Percentiles rank a stretch among this genome's conserved stretches.
These are phyloP conservation scores for Glyphotaelius pellucidus DNA, from an alignment of 2,888 invertebrate genomes.

Conservation along the genomic window DNA sequence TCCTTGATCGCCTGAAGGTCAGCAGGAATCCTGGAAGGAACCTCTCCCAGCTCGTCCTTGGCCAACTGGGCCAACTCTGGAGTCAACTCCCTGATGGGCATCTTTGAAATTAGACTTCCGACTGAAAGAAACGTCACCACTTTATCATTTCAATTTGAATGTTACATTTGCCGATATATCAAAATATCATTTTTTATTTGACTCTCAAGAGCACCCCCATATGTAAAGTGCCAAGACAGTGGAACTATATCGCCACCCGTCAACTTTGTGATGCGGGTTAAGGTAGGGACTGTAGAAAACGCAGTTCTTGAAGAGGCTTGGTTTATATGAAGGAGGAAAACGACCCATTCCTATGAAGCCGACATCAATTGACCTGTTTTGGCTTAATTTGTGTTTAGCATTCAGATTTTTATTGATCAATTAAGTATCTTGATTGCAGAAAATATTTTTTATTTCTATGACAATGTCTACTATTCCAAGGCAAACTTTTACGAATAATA, in stretches of 20 bases:
- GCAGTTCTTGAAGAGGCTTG: too few species aligned
- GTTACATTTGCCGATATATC: background rate
- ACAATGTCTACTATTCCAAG: background rate
- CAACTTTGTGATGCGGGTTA: too few species aligned
- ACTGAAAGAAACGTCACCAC: background rate
- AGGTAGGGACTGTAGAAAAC: too few species aligned
- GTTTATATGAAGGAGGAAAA: too few species aligned
- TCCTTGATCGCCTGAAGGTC: constrained; percentile 74
- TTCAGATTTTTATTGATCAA: background rate
- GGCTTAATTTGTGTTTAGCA: background rate
- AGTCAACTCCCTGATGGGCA: constrained; percentile 68
- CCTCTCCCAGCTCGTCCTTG: constrained; percentile 76
- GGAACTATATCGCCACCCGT: too few species aligned
- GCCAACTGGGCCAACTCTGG: constrained; percentile 73
- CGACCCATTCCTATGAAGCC: too few species aligned
- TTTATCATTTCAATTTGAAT: background rate
- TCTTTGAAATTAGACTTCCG: constrained; percentile 48
- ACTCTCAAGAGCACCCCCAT: too few species aligned
- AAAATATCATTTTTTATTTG: too few species aligned
- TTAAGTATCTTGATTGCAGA: too few species aligned
- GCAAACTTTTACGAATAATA: background rate
- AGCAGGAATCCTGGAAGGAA: constrained; percentile 72
- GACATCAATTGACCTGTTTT: background rate
- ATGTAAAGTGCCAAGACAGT: too few species aligned
- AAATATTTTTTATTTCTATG: background rate